phyloP scores from a whole-genome alignment of 2,797 vertebrate species.

The Diplodus sargus region DNA sequence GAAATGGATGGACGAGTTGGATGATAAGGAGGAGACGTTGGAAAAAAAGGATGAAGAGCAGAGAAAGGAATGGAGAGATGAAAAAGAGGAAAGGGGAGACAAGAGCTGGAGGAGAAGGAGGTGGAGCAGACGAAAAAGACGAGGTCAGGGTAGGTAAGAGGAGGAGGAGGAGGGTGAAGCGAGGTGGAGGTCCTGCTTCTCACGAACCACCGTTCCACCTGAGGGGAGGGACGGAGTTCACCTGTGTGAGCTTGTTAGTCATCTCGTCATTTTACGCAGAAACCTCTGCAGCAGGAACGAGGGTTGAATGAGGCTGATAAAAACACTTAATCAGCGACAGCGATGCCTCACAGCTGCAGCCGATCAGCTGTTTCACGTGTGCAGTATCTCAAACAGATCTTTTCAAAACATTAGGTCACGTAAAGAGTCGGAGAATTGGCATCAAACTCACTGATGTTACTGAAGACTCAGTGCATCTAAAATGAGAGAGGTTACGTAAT shows the following conservation, averaged over 20 bases:
- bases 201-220: not conserved
- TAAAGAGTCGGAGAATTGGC: too few relatives aligned
- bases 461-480: too few relatives aligned
- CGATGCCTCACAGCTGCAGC: not conserved
- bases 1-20: not conserved
- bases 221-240: not conserved
- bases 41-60: not conserved
- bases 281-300: not conserved
- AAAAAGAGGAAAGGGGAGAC: not conserved
- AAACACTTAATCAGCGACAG: not conserved
- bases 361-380: too few relatives aligned
- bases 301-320: too few relatives aligned
- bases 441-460: too few relatives aligned
- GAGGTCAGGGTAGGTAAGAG: not conserved
- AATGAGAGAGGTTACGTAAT: too few relatives aligned
- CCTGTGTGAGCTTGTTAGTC: not conserved
- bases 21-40: not conserved
- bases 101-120: not conserved
- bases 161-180: not conserved
- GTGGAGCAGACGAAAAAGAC: not conserved
- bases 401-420: too few relatives aligned
- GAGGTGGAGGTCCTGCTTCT: not conserved
- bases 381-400: too few relatives aligned
- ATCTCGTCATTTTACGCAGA: not conserved
- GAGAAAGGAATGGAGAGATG: not conserved